Evolutionary conservation across 2,797 vertebrate genomes (phyloP), one percentile per base, ranked within the genome.

Genomic region (Characodon lateralis): DNA sequence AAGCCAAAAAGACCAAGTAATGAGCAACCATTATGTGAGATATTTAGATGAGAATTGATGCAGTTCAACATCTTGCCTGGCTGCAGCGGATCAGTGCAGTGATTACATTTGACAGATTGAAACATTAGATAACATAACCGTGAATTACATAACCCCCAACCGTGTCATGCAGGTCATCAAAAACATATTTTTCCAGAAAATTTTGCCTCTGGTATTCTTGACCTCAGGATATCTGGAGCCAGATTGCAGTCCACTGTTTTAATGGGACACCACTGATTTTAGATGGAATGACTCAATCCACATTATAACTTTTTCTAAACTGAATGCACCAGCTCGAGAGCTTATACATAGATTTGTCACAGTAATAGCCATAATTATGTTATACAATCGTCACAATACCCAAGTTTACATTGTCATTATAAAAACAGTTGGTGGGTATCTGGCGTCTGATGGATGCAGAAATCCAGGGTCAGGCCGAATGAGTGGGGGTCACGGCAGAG

Each of bases 381-480:
- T 89, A 88, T 63, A 84, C 87, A 93, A 87, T 81, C 81, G 74
- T 70, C 55, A 77, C 74, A 80, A 87, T 83, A 58, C 78, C 48
- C 39, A 22, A 2, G 41, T 73, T 78, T 51, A 65, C 74, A 71
- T 80, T 82, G 77, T 82, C 72, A 80, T 87, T 79, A 85, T 82
- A 20, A 79, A 80, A 81, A 73, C 77, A 77, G 74, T 82, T 76
- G 59, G 77, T 77, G 13, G 90, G 66, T 87, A 85, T 86, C 48
- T 77, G 83, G 76, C 78, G 78, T 83, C n/a, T 46, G 81, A 73
- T 73, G 72, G 77, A 83, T 74, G 71, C 75, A 43, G 66, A 81
- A 81, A 80, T 80, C 81, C 76, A 51, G 9, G 84, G 81, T 90
- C 77, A 71, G 46, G 58, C 4, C 68, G 74, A 56, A 78, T 35